phyloP scores from a whole-genome alignment of 2,113 vertebrate genomes.

The Eulemur macaco region DNA sequence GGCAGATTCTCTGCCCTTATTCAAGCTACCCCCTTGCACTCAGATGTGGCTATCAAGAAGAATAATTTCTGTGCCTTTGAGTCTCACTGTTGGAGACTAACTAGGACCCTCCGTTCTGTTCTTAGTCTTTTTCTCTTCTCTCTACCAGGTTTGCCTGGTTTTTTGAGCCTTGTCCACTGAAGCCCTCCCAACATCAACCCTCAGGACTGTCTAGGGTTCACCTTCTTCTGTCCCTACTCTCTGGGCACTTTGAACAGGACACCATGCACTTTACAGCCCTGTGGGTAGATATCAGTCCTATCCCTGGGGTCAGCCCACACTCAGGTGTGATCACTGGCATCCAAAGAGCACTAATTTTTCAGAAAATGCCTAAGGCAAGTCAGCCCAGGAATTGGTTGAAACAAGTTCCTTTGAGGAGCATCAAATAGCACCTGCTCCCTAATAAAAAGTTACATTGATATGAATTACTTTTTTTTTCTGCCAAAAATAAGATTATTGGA shows the following conservation, averaged over 20 bases:
- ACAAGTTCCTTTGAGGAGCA: constrained; percentile 8
- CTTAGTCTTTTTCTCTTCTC: background rate
- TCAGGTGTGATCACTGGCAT: background rate
- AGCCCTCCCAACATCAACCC: background rate
- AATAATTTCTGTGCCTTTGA: background rate
- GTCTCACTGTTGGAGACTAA: background rate
- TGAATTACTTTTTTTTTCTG: background rate
- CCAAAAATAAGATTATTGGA: constrained; percentile 16
- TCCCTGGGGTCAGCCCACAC: background rate
- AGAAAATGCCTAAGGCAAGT: background rate
- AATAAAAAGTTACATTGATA: constrained; percentile 40
- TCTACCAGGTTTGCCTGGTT: background rate
- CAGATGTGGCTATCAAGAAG: background rate
- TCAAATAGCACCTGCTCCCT: background rate
- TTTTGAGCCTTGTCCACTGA: background rate
- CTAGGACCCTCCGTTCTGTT: background rate
- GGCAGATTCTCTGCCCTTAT: background rate
- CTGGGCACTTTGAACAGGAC: background rate
- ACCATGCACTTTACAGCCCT: background rate
- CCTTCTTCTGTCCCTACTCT: background rate
- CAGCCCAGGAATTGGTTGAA: background rate
- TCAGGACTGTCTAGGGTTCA: background rate
- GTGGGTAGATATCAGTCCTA: background rate
- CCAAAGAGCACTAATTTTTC: background rate
- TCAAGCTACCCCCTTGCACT: background rate